These are phyloP conservation scores for Stichodactyla helianthus DNA, from an alignment of 64 coral and sea anemone genomes.

Conservation along the genomic window DNA sequence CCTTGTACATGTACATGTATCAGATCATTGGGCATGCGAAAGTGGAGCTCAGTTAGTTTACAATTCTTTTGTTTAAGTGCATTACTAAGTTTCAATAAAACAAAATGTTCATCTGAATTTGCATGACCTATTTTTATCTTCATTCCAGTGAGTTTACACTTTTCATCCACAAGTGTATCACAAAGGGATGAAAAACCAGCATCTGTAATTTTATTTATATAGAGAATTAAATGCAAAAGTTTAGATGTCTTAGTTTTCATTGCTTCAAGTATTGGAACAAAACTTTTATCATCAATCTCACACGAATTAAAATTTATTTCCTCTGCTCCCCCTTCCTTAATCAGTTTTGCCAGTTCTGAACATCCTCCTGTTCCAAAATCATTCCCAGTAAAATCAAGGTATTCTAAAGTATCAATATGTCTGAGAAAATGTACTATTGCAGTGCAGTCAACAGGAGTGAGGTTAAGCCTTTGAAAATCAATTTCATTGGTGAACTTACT, in stretches of 20 bases:
- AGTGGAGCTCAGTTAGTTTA: neutral
- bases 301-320: neutral
- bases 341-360: neutral
- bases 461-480: neutral
- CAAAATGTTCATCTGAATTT: neutral
- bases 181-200: neutral
- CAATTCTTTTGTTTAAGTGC: neutral
- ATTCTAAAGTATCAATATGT: neutral
- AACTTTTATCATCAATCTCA: neutral
- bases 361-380: neutral
- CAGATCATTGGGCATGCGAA: neutral
- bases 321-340: neutral
- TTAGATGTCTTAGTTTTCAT: conserved; percentile 1
- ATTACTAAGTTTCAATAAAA: neutral
- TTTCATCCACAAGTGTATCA: conserved; percentile 15
- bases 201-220: neutral
- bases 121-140: neutral
- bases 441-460: conserved; percentile 27
- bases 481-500: neutral
- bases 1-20: too few species aligned
- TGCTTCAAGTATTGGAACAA: neutral
- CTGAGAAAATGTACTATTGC: conserved; percentile 22
- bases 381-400: neutral
- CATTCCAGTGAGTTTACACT: neutral
- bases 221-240: neutral